phyloP scores from a whole-genome alignment of 53 echinoderm and acorn worm genomes.

The Astropecten irregularis region DNA sequence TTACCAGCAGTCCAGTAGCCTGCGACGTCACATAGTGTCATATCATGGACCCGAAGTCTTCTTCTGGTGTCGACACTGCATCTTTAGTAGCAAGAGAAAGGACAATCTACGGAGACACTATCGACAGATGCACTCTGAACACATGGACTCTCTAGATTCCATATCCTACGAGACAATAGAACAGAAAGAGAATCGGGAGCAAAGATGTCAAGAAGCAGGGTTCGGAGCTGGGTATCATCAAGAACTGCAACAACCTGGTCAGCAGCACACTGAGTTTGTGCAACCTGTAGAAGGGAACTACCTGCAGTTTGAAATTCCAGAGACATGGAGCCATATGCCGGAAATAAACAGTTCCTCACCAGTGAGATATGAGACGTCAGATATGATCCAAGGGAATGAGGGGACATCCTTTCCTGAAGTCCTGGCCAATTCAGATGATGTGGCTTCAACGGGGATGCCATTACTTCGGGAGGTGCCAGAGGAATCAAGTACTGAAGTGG shows the following conservation, averaged over 20 bases:
- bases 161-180: neutral
- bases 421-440: too few relatives aligned
- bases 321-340: neutral
- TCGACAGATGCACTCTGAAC: neutral
- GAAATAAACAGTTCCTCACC: neutral
- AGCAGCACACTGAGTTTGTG: too few relatives aligned
- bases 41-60: conserved; percentile 5
- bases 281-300: neutral
- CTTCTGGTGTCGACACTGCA: conserved; percentile 24
- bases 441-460: too few relatives aligned
- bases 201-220: neutral
- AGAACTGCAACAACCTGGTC: too few relatives aligned
- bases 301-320: neutral
- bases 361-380: too few relatives aligned
- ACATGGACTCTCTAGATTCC: neutral
- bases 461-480: neutral
- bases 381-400: too few relatives aligned
- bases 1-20: conserved; percentile 38
- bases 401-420: too few relatives aligned
- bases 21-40: neutral
- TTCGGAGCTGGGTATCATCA: too few relatives aligned
- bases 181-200: conserved; percentile 23
- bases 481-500: too few relatives aligned
- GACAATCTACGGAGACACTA: conserved; percentile 35
- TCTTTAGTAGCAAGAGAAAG: conserved; percentile 11